A percentile compares a stretch with the other conserved stretches of the same genome.
Conservation (phyloP, 2,113 vertebrate genomes). For the Colistium nudipinnis region DNA sequence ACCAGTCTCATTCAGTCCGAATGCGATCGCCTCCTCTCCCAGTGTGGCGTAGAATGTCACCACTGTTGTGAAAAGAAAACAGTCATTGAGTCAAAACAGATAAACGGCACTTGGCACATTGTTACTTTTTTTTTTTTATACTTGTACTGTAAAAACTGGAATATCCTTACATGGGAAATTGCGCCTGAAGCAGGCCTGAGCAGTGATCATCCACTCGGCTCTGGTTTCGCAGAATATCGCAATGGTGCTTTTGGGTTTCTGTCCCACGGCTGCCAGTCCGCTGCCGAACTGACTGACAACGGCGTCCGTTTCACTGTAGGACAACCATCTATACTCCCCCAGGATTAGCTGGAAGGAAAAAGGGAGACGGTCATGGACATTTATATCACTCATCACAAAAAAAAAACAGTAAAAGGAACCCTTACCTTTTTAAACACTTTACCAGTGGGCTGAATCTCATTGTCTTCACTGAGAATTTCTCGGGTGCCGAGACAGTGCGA, state of each 20-base stretch:
- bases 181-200: conserved; percentile 92
- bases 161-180: conserved; percentile 91
- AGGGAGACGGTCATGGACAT: neutral
- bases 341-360: conserved; percentile 86
- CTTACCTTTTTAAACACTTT: conserved; percentile 99
- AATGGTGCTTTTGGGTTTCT: conserved; percentile 87
- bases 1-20: conserved; percentile 92
- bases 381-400: neutral
- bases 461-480: conserved; percentile 91
- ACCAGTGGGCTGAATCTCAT: conserved; percentile 92
- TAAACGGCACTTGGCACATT: neutral
- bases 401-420: fast-evolving
- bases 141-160: neutral
- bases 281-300: conserved; percentile 84
- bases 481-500: conserved; percentile 90
- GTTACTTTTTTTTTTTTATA: neutral
- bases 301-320: conserved; percentile 86
- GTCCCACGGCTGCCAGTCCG: conserved; percentile 88
- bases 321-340: conserved; percentile 92
- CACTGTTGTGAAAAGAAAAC: conserved; percentile 77
- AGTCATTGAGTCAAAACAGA: neutral
- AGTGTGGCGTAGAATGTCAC: conserved; percentile 96
- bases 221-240: conserved; percentile 97
- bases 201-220: conserved; percentile 95
- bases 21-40: conserved; percentile 92